Base-by-base conservation (phyloP, 2,888 invertebrate genomes). In the Scaeva pyrastri region DNA sequence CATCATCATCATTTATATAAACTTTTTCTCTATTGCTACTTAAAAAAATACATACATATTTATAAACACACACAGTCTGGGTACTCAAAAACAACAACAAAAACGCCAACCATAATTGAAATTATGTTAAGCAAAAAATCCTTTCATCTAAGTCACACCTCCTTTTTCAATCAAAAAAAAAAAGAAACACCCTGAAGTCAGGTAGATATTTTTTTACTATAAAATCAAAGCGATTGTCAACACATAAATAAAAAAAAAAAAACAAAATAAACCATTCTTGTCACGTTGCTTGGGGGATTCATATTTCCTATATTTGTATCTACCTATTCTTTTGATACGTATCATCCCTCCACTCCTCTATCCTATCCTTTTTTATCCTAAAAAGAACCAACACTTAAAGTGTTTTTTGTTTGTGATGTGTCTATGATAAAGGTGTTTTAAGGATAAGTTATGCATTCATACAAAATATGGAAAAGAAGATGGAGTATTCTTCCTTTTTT, bases 221-320 rank as follows among this genome's bases (percentile, higher is more conserved):
- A 50, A 77, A 72, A 77, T 77, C 82, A 77, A 73, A 77, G 41
- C 72, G 45, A 71, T 76, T 82, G 76, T 82, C 76, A 72, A 76
- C 72, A 82, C 72, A 82, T 72, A 66, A 82, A 76, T 76, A 66
- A n/a, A n/a, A n/a, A 31, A 31, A 31, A 5, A 31, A 31, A 2
- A 66, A 66, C 16, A 50, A 72, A 66, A 68, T 77, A 72, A 66
- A 31, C 72, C 58, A 82, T 77, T 82, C 77, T 58, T 77, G 82
- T 77, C 82, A 82, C 77, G 82, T 82, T 82, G 58, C 52, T 56
- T 50, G 16, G 58, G 64, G 76, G 71, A 76, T 81, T 64, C 50
- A 74, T 70, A 80, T 81, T 56, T 75, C 31, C 52, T 56, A 48
- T 64, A 31, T 43, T 43, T 31, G 26, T 19, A 39, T 4, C 41